A percentile compares a stretch with the other conserved stretches of the same genome.
phyloP scores from a whole-genome alignment of 2,888 invertebrate genomes.

The Lordiphosa andalusiaca region DNA sequence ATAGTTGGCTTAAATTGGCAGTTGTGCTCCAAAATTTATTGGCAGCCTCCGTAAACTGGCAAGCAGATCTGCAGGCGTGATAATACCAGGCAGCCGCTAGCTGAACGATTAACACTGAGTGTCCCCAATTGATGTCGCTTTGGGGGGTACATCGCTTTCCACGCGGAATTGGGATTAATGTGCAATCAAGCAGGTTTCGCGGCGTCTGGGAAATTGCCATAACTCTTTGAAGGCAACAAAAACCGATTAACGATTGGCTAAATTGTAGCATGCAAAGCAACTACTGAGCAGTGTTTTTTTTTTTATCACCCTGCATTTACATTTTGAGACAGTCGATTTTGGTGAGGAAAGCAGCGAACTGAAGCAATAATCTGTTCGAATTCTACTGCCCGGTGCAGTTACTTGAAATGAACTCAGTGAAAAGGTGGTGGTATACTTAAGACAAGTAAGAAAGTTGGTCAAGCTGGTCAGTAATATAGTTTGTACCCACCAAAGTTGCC shows the following conservation, averaged over 20 bases:
- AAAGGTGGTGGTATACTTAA: too few species aligned
- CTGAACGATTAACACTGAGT: slow-evolving; percentile 39
- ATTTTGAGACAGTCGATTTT: too few species aligned
- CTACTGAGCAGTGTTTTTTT: too few species aligned
- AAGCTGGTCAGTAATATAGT: too few species aligned
- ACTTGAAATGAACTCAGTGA: too few species aligned
- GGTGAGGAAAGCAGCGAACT: too few species aligned
- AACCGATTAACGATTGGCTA: slow-evolving; percentile 8
- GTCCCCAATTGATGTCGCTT: not conserved
- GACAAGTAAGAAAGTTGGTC: too few species aligned
- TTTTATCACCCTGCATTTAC: too few species aligned
- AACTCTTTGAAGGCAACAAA: slow-evolving; percentile 13
- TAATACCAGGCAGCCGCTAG: slow-evolving; percentile 22
- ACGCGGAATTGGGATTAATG: slow-evolving; percentile 12
- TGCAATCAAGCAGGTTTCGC: slow-evolving; percentile 19
- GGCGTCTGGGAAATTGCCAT: slow-evolving; percentile 28
- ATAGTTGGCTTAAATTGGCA: slow-evolving; percentile 45
- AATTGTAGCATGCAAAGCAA: slow-evolving; percentile 18
- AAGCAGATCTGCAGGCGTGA: slow-evolving; percentile 19
- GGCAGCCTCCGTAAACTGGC: slow-evolving; percentile 38
- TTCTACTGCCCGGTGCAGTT: too few species aligned
- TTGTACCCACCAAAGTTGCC: too few species aligned
- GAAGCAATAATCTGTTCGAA: too few species aligned
- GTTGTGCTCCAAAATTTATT: slow-evolving; percentile 41
- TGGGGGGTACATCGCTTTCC: slow-evolving; percentile 24